A percentile compares a stretch with the other conserved stretches of the same genome.
Conservation (phyloP, 2,113 vertebrate genomes). For the Hemicordylus capensis region DNA sequence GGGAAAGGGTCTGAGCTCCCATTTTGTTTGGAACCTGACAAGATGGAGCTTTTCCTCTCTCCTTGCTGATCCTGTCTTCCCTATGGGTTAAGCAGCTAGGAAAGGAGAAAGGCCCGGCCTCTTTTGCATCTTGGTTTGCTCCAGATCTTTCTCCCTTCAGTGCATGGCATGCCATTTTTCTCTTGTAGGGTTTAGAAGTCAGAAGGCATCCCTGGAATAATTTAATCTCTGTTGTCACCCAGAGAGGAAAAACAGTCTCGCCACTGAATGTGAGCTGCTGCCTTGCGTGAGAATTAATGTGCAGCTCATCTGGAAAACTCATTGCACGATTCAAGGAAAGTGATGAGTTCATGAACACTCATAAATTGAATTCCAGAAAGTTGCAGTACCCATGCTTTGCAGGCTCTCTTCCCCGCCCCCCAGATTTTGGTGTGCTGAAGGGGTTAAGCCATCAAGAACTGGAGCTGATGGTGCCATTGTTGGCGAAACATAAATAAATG, state of each 20-base stretch:
- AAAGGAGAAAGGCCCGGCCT: background rate
- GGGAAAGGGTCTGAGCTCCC: background rate
- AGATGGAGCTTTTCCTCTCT: background rate
- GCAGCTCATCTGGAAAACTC: slow-evolving; percentile 25
- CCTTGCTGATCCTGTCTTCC: background rate
- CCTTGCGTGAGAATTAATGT: background rate
- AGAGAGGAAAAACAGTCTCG: slow-evolving; percentile 37
- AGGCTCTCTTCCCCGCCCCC: background rate
- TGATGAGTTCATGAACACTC: slow-evolving; percentile 25
- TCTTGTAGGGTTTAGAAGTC: background rate
- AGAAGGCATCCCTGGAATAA: background rate
- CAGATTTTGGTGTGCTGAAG: slow-evolving; percentile 3
- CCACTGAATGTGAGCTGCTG: background rate
- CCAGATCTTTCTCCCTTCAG: background rate
- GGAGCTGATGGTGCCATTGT: slow-evolving; percentile 6
- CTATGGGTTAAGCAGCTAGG: background rate
- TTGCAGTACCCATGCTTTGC: background rate
- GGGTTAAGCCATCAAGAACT: slow-evolving; percentile 33
- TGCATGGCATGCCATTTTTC: background rate
- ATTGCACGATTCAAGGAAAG: slow-evolving; percentile 19
- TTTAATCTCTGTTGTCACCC: slow-evolving; percentile 22
- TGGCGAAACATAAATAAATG: slow-evolving; percentile 40
- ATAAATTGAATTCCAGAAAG: background rate
- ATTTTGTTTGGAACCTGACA: background rate
- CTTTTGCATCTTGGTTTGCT: background rate